Base-by-base conservation (phyloP, 2,888 invertebrate species). In the Callyntrura guangdongensis region DNA sequence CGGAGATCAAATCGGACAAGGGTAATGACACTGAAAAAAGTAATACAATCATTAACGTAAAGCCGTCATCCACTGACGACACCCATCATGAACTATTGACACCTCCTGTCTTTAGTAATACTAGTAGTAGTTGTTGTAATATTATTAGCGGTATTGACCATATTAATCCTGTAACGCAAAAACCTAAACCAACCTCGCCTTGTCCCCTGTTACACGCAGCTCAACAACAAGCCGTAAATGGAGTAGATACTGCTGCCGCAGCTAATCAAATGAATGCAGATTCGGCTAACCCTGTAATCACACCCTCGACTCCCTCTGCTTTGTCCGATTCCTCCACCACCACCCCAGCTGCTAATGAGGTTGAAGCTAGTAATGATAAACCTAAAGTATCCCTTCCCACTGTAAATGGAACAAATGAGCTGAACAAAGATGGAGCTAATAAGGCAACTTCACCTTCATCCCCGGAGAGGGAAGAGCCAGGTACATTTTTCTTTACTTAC, bases 391-490 rank as follows among this genome's bases (percentile, higher is more conserved):
- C 89, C 77, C 20, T 83, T 45, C 36, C 84, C 45, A 74, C 74
- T 84, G 89, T 89, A 67, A 89, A 89, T 79, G 89, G 89, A 89
- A 79, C 79, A 89, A 85, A 79, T 85, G 79, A 59, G 45, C 53
- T 64, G 79, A 79, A 59, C 53, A 82, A 82, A 53, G 89, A 82
- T 77, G 77, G 74, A 82, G 85, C 36, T 85, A 67, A 89, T 45
- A 72, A 82, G 59, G 47, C 77, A 27, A 47, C 83, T 49, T 25
- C 89, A 74, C 89, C 89, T 49, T 77, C 83, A 83, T 74, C 89
- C 56, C 84, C 89, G 64, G 89, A 89, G 36, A 89, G 53, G 77
- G 89, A 89, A 77, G 89, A 89, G 49, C 89, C 89, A 89, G 89
- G 89, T 89, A 89, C 89, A 89, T 79, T 84, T 84, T 84, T 56